Base-by-base conservation (phyloP, 2,888 invertebrate genomes). In the Ophioninae sp. region DNA sequence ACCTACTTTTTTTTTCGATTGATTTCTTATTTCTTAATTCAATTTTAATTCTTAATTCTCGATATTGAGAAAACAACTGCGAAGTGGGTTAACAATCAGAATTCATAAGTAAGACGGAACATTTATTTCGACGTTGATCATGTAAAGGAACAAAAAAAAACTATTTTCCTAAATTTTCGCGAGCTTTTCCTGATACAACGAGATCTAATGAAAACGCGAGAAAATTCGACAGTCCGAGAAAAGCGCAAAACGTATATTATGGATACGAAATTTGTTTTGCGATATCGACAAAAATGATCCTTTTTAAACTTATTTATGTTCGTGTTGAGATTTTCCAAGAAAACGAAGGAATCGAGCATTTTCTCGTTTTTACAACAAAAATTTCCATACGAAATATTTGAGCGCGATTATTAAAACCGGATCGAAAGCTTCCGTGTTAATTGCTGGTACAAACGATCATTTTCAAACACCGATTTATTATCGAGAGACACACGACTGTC, bases 281-380 rank as follows among this genome's bases (percentile, higher is more conserved):
- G 13, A 13, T 50, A 50, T 50, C 6, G 50, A 0, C 10, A 65
- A 2, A 23, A 6, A 17, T 50, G 41, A 10, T 10, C 44, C 50
- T 50, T 17, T 50, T 68, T 68, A 20, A 50, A 50, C 23, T 2
- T 50, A 50, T 8, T 7, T 50, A 17, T 7, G 50, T 3, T 30
- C 30, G 3, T 30, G 3, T 30, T 30, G 3, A 50, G 13, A 3
- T 23, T 44, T 50, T 44, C 23, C 39, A 21, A 21, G 13, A 8
- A 20, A n/a, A 23, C 50, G 68, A 68, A 68, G 68, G 44, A 68
- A 68, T 44, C 17, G 67, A 44, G 44, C 44, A 23, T 68, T 39
- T 79, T 13, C 39, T 44, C 23, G 69, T 30, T 30, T 30, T 30
- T 30, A 13, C 50, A 50, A 50, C 50, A 17, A 6, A 50, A 44